Base-by-base conservation (phyloP, 1,140 invertebrate genomes). In the Anoplophora glabripennis region DNA sequence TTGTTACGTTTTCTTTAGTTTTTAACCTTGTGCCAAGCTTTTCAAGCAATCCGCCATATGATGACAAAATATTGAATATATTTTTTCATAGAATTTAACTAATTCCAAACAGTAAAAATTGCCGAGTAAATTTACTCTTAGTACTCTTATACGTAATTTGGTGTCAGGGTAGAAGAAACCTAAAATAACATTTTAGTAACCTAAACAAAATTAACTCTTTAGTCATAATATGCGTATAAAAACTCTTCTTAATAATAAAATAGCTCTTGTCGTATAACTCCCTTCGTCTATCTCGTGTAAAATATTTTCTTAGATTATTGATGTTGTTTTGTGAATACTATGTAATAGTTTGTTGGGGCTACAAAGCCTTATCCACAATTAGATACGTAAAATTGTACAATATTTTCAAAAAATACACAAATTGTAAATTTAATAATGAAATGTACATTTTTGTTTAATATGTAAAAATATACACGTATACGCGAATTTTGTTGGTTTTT, bases 81-180 rank as follows among this genome's bases (percentile, higher is more conserved):
- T 46, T 40, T 54, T 56, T 59, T 18, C 21, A 48, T 11, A n/a
- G 53, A 59, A 57, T 54, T 18, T 33, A 59, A 64, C 55, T 57
- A 65, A 42, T 12, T 59, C 58, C 12, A 49, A 55, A 65, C 61
- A 65, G 21, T 52, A 47, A 53, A 59, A 68, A 61, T 59, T 68
- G 69, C 71, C 71, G 71, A 72, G 71, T 72, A 70, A 67, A 63
- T 11, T 64, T 64, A 70, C 68, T 72, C 71, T 68, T 70, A 74
- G 71, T 74, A 75, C 70, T 67, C 66, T 70, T 75, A 76, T 76
- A 76, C 74, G 74, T 76, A 76, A 76, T 74, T 75, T 76, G 72
- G 72, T 76, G 74, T 76, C 74, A 76, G 74, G 74, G 74, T 76
- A 76, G 74, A 67, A 66, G 68, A 65, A 67, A 64, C 57, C 46